Evolutionary conservation across 2,888 invertebrate genomes (phyloP).

Genomic region (Sarcophaga variegata): DNA sequence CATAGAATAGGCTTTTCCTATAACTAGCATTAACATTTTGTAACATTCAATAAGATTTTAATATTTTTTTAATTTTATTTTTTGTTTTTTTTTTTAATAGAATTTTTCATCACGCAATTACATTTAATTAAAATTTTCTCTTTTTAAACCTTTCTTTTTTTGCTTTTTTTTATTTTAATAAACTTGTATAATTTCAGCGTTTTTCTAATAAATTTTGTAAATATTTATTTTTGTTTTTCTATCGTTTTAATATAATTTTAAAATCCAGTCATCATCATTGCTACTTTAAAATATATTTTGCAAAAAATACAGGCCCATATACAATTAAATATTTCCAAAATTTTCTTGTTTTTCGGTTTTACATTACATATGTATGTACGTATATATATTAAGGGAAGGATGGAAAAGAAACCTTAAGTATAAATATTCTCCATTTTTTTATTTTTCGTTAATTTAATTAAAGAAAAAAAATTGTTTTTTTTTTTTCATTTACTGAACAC

Average conservation of each 20-base stretch:
- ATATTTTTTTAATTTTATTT: not conserved
- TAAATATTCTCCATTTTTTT: too few relatives aligned
- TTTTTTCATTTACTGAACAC: conserved; percentile 25
- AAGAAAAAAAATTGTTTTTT: not conserved
- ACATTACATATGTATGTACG: too few relatives aligned
- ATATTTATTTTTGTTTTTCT: conserved; percentile 22
- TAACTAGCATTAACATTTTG: conserved; percentile 51
- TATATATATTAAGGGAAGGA: not conserved
- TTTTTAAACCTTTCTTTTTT: conserved; percentile 1
- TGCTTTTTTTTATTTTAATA: not conserved
- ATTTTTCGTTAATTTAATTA: too few relatives aligned
- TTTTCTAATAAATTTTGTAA: conserved; percentile 29
- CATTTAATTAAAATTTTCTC: conserved; percentile 19
- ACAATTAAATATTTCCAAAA: conserved; percentile 24
- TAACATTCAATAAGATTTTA: conserved; percentile 45
- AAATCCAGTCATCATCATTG: conserved; percentile 29
- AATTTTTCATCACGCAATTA: conserved; percentile 28
- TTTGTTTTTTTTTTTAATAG: not conserved
- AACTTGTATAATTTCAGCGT: not conserved
- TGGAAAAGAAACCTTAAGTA: conserved; percentile 5
- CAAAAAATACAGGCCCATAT: not conserved
- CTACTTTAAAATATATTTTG: conserved; percentile 14
- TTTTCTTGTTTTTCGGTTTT: not conserved
- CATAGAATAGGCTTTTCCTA: conserved; percentile 4
- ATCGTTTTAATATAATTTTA: conserved; percentile 8